Conservation (phyloP, 35 echinoderm and acorn worm genomes). For the Holothuria glaberrima region DNA sequence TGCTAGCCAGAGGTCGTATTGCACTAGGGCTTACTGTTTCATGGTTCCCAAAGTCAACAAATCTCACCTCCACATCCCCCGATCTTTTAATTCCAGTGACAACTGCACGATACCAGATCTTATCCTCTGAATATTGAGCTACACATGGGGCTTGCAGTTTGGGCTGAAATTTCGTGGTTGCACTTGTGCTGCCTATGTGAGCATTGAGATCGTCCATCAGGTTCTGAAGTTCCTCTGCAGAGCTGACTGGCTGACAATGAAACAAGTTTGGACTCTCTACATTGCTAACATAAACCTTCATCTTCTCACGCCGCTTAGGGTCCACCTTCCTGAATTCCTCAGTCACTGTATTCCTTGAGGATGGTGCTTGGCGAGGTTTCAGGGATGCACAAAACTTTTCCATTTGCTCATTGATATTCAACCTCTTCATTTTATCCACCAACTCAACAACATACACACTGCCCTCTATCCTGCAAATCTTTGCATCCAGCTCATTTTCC, state of each 20-base stretch:
- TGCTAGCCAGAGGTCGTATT: conserved; percentile 17
- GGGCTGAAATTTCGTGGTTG: conserved; percentile 10
- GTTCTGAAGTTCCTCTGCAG: conserved; percentile 65
- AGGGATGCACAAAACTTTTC: conserved; percentile 29
- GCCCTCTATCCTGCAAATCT: conserved; percentile 18
- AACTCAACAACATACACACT: conserved; percentile 30
- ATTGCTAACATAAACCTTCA: conserved; percentile 73
- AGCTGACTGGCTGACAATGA: conserved; percentile 78
- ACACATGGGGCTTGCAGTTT: conserved; percentile 64
- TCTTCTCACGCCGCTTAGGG: conserved; percentile 35
- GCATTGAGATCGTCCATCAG: conserved; percentile 74
- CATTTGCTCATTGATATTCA: conserved; percentile 66
- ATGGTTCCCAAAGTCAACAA: conserved; percentile 91
- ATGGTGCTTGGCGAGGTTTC: background rate
- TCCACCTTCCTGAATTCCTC: conserved; percentile 60
- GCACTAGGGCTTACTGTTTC: conserved; percentile 52
- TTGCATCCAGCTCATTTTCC: conserved; percentile 42
- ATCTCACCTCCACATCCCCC: conserved; percentile 69
- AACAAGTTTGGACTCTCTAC: conserved; percentile 73
- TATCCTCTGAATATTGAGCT: conserved; percentile 79
- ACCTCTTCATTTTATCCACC: conserved; percentile 39
- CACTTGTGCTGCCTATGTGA: background rate
- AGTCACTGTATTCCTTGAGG: background rate
- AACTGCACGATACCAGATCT: conserved; percentile 85
- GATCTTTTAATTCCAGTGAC: conserved; percentile 64